These are phyloP conservation scores for Oreamnos americanus DNA, from an alignment of 2,113 vertebrate species.

Conservation along the genomic window DNA sequence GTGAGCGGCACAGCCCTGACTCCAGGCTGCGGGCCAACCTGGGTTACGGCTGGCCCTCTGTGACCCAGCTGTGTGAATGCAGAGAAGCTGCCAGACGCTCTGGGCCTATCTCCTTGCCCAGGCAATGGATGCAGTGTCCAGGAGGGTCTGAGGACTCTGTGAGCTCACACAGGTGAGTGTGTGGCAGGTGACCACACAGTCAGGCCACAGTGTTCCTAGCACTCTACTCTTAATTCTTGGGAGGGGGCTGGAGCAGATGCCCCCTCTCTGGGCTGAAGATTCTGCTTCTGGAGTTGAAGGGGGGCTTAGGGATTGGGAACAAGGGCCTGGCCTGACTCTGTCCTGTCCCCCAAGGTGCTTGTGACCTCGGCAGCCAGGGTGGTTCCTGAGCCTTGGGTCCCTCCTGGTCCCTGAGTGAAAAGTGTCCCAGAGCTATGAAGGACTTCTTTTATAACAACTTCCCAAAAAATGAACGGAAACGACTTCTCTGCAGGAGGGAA, in stretches of 20 bases:
- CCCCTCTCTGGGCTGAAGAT: not conserved
- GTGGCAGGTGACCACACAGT: not conserved
- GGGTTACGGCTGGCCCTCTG: not conserved
- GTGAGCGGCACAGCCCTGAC: too few species aligned
- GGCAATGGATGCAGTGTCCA: not conserved
- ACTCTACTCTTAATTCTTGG: rapidly evolving
- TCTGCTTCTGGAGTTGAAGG: not conserved
- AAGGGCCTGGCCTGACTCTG: not conserved
- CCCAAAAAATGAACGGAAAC: not conserved
- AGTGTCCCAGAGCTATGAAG: not conserved
- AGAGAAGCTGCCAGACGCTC: not conserved
- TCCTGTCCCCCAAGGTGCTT: not conserved
- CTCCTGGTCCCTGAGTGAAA: not conserved
- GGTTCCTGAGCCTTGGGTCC: not conserved
- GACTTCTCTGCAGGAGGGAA: not conserved
- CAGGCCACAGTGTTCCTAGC: rapidly evolving
- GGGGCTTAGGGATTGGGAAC: too few species aligned
- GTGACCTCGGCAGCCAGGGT: not conserved
- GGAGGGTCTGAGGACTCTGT: rapidly evolving
- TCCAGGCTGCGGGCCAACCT: not conserved
- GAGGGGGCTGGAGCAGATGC: not conserved
- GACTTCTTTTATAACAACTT: not conserved
- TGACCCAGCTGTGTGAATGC: rapidly evolving
- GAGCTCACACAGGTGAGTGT: not conserved
- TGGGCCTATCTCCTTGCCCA: not conserved